Percentiles rank a stretch among this genome's conserved stretches.
These are phyloP conservation scores for Coremacera marginata DNA, from an alignment of 2,888 invertebrate species.

Conservation along the genomic window DNA sequence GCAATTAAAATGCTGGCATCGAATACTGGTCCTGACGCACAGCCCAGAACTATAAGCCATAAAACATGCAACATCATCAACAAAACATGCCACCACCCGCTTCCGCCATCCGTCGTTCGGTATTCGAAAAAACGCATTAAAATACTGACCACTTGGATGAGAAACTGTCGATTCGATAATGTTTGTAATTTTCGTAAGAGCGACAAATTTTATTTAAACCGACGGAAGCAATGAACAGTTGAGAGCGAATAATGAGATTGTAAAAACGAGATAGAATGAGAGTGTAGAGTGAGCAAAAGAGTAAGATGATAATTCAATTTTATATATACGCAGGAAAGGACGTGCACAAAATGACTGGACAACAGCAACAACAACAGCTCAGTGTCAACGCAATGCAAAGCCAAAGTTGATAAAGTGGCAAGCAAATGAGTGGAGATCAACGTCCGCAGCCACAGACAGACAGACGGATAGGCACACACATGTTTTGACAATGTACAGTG, in stretches of 20 bases:
- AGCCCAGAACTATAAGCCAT: too few species aligned
- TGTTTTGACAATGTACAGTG: too few species aligned
- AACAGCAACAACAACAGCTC: neutral
- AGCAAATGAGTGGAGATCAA: neutral
- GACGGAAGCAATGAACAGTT: constrained; percentile 14
- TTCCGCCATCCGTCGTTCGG: too few species aligned
- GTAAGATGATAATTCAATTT: neutral
- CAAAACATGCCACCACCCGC: too few species aligned
- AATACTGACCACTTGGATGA: neutral
- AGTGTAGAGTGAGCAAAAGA: neutral
- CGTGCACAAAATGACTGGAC: neutral
- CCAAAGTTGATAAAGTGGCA: constrained; percentile 6
- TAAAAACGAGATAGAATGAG: neutral
- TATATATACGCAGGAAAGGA: neutral
- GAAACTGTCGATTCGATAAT: neutral
- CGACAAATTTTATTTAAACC: constrained; percentile 23
- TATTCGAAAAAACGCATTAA: neutral
- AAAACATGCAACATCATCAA: too few species aligned
- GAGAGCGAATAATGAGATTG: neutral
- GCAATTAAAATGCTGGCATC: too few species aligned
- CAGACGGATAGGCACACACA: neutral
- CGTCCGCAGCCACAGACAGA: constrained; percentile 5
- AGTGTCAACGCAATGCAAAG: neutral
- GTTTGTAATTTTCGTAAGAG: neutral
- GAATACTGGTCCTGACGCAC: too few species aligned